These are phyloP conservation scores for Ameiurus melas DNA, from an alignment of 2,113 vertebrate species.

Conservation along the genomic window DNA sequence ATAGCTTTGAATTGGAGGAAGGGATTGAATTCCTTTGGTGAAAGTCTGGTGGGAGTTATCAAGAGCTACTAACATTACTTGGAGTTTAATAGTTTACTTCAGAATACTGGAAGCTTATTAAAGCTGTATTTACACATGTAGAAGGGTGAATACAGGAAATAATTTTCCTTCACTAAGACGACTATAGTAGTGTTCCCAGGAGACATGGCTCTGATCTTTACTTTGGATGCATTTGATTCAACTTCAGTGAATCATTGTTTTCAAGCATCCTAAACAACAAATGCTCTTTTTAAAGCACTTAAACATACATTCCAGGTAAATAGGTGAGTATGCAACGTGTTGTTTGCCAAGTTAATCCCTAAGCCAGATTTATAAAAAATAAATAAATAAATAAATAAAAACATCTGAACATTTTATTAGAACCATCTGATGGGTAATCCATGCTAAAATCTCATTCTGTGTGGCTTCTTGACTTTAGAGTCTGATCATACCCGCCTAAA, in stretches of 20 bases:
- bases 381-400: conserved; percentile 64
- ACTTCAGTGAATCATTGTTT: conserved; percentile 12
- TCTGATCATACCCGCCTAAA: conserved; percentile 75
- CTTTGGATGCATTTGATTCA: not conserved
- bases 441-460: conserved; percentile 64
- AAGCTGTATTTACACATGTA: not conserved
- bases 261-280: conserved; percentile 27
- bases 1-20: not conserved
- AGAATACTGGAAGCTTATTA: not conserved
- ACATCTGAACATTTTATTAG: conserved; percentile 68
- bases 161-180: not conserved
- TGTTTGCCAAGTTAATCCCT: conserved; percentile 57
- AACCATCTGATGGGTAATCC: conserved; percentile 79
- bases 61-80: not conserved
- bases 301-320: conserved; percentile 64
- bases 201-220: not conserved
- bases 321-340: conserved; percentile 57
- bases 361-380: conserved; percentile 44
- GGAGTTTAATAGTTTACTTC: not conserved
- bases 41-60: not conserved
- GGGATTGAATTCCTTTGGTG: not conserved
- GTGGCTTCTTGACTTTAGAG: conserved; percentile 70
- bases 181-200: not conserved
- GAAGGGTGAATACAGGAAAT: conserved; percentile 1
- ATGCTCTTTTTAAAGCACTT: conserved; percentile 26